Evolutionary conservation across 92 coral and sea anemone genomes (phyloP), one percentile per base, ranked within the genome.

Genomic region (Ricordea florida): DNA sequence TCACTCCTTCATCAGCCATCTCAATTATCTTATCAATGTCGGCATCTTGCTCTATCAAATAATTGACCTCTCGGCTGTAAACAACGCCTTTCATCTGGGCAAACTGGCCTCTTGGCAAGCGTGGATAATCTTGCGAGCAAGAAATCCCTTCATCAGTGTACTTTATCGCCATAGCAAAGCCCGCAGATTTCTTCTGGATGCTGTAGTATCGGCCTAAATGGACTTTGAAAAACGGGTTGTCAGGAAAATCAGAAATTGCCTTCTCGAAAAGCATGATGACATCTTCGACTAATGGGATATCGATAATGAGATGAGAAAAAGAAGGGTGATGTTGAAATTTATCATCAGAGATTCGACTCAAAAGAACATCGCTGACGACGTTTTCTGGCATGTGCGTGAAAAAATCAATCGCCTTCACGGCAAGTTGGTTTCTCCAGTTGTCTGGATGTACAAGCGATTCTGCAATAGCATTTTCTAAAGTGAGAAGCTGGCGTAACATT

Each of bases 31-130:
- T 34, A 2, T 7, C 61, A 1, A 76, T 11, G 1, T 66, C 58
- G 3, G 81, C 76, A 3, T 57, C 24, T n/a, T 25, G 40, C 15
- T 56, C 76, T 5, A 68, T 70, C 4, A 80, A 66, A 58, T 74
- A 29, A 4, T 25, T 31, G 3, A 88, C 89, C n/a, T 88, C 82
- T 0, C 93, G 81, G 21, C 82, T 88, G 65, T 78, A 88, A 7
- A 88, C 89, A 13, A 88, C 50, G 5, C 89, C 93, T 66, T 83
- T 83, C 93, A 88, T 88, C 42, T 88, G 93, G 0, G 83, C 82
- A 33, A 83, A 65, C 57, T 82, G 93, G 3, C 93, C 62, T 0
- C 93, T 76, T 0, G 62, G 69, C 9, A 48, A 31, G 1, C 58
- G 67, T 0, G 78, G 47, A 27, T 26, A 22, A 10, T 18, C 11